phyloP scores from a whole-genome alignment of 1,140 invertebrate genomes.

The Drosophila ambigua region DNA sequence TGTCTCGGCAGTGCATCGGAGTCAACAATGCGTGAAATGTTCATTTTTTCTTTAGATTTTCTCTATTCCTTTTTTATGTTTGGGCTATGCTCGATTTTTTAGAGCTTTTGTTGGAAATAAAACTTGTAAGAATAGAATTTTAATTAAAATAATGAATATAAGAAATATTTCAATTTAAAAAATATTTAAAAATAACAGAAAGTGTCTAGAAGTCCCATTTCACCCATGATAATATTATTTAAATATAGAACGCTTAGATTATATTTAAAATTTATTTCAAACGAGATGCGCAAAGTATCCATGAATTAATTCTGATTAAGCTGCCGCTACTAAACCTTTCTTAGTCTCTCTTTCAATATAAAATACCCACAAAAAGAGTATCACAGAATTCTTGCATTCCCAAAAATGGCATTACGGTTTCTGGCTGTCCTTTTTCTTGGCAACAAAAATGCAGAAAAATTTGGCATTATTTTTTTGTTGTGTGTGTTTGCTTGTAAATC shows the following conservation, averaged over 20 bases:
- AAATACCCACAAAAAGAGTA: background rate
- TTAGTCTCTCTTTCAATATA: too few relatives aligned
- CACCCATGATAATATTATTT: too few relatives aligned
- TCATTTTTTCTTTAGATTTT: slow-evolving; percentile 1
- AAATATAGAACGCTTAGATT: too few relatives aligned
- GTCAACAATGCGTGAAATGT: slow-evolving; percentile 72
- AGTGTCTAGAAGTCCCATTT: too few relatives aligned
- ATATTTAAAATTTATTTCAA: too few relatives aligned
- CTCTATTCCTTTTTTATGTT: slow-evolving; percentile 19
- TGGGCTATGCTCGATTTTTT: background rate
- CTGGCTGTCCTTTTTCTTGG: slow-evolving; percentile 40
- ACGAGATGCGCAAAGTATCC: too few relatives aligned
- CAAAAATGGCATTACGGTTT: too few relatives aligned
- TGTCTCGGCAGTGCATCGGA: slow-evolving; percentile 45
- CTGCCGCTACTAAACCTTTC: too few relatives aligned
- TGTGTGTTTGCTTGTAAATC: slow-evolving; percentile 55
- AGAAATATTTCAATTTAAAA: too few relatives aligned
- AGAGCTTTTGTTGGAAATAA: background rate
- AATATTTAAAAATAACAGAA: too few relatives aligned
- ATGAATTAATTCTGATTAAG: background rate
- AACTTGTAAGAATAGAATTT: too few relatives aligned
- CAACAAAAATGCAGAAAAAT: slow-evolving; percentile 49
- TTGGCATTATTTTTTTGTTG: slow-evolving; percentile 26
- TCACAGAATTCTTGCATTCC: background rate
- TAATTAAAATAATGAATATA: too few relatives aligned